Conservation (phyloP, 30 jellyfish, hydroid and myxozoan species). For the Cassiopea andromeda region DNA sequence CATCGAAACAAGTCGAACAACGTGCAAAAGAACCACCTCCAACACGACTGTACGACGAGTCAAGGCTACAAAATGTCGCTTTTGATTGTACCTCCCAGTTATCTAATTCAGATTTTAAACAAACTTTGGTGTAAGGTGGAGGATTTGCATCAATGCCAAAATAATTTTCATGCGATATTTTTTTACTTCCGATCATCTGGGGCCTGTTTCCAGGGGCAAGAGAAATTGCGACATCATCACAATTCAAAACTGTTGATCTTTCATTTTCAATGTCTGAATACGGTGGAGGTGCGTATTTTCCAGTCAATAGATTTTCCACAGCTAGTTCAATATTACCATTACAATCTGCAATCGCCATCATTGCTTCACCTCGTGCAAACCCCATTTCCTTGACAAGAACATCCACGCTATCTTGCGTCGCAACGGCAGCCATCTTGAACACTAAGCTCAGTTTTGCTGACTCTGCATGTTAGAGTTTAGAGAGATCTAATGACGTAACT, state of each 20-base stretch:
- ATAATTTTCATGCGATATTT: background rate
- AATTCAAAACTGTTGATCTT: background rate
- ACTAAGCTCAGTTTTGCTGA: background rate
- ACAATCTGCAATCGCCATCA: slow-evolving; percentile 78
- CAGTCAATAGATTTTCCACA: slow-evolving; percentile 66
- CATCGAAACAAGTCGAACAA: slow-evolving; percentile 88
- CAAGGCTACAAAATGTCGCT: slow-evolving; percentile 47
- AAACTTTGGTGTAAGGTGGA: slow-evolving; percentile 76
- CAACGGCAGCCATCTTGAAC: slow-evolving; percentile 54
- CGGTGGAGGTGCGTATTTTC: slow-evolving; percentile 94
- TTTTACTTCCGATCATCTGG: background rate
- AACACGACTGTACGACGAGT: background rate
- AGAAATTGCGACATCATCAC: background rate
- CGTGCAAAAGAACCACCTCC: slow-evolving; percentile 45
- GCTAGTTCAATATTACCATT: slow-evolving; percentile 83
- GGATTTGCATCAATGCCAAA: slow-evolving; percentile 44
- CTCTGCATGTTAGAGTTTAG: background rate
- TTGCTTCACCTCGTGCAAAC: slow-evolving; percentile 76
- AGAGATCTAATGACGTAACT: background rate
- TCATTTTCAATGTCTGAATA: slow-evolving; percentile 52
- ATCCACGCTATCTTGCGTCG: slow-evolving; percentile 9
- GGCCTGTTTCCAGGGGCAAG: background rate
- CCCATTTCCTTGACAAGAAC: slow-evolving; percentile 85
- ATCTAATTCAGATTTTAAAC: slow-evolving; percentile 54
- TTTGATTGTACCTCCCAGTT: slow-evolving; percentile 84